Conservation (phyloP, 2,888 invertebrate species). For the Drosophila mettleri region DNA sequence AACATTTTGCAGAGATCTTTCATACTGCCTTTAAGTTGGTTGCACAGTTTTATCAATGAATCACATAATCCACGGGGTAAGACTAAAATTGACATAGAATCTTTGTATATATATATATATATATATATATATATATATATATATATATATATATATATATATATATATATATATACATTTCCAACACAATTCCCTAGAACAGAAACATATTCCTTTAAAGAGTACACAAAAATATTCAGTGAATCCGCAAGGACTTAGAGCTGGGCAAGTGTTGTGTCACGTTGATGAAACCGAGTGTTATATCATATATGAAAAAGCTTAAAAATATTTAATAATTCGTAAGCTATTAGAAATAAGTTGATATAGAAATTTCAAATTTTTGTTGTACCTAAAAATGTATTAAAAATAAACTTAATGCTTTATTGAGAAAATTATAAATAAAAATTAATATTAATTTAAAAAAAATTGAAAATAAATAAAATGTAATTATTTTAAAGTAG, state of each 20-base stretch:
- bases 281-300: background rate
- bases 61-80: background rate
- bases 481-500: no score
- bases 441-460: background rate
- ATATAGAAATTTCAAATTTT: background rate
- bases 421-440: background rate
- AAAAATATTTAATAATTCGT: no score
- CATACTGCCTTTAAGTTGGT: no score
- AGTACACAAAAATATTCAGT: conserved; percentile 21
- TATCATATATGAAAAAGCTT: no score
- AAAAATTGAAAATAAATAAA: no score
- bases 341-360: background rate
- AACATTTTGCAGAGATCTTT: no score
- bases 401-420: background rate
- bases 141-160: background rate
- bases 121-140: background rate
- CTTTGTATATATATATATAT: background rate
- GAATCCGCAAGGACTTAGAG: conserved; percentile 34
- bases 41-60: background rate
- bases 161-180: background rate
- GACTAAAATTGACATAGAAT: no score
- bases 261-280: conserved; percentile 38
- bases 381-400: no score
- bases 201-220: background rate
- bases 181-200: background rate